phyloP scores from a whole-genome alignment of 1,140 invertebrate genomes.

The Diprion similis region DNA sequence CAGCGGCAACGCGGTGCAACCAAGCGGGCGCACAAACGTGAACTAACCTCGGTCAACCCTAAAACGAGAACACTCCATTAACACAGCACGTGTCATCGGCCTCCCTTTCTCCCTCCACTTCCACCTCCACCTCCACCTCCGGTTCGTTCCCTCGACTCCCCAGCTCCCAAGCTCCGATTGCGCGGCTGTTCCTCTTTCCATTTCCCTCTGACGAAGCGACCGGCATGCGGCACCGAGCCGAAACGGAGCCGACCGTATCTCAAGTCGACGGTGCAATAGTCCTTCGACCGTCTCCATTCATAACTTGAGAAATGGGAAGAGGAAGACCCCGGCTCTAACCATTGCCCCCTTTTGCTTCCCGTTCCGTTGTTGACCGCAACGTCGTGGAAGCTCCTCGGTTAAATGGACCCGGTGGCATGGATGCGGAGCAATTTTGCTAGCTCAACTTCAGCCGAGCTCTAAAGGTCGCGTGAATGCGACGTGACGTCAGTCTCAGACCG shows the following conservation, averaged over 20 bases:
- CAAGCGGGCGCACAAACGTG: constrained; percentile 16
- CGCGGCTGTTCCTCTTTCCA: background rate
- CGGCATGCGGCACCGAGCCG: constrained; percentile 14
- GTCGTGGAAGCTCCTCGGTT: too few species aligned
- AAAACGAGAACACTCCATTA: constrained; percentile 30
- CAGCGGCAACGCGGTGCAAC: background rate
- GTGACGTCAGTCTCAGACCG: too few species aligned
- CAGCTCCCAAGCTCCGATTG: background rate
- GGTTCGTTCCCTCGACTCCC: constrained; percentile 23
- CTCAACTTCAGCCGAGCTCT: too few species aligned
- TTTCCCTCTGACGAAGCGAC: background rate
- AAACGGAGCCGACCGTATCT: constrained; percentile 20
- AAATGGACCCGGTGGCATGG: too few species aligned
- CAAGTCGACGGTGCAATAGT: constrained; percentile 41
- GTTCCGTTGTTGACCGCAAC: too few species aligned
- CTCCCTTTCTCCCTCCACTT: constrained; percentile 33
- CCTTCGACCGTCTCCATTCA: constrained; percentile 46
- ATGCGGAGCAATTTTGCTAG: too few species aligned
- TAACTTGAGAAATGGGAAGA: constrained; percentile 32
- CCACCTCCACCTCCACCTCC: constrained; percentile 18
- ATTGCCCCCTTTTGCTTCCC: background rate
- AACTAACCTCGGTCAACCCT: constrained; percentile 42
- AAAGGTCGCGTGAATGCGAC: too few species aligned
- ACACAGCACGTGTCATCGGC: constrained; percentile 43
- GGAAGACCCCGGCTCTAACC: background rate